Evolutionary conservation across 2,888 invertebrate species (phyloP).

Genomic region (Parthenolecanium corni): DNA sequence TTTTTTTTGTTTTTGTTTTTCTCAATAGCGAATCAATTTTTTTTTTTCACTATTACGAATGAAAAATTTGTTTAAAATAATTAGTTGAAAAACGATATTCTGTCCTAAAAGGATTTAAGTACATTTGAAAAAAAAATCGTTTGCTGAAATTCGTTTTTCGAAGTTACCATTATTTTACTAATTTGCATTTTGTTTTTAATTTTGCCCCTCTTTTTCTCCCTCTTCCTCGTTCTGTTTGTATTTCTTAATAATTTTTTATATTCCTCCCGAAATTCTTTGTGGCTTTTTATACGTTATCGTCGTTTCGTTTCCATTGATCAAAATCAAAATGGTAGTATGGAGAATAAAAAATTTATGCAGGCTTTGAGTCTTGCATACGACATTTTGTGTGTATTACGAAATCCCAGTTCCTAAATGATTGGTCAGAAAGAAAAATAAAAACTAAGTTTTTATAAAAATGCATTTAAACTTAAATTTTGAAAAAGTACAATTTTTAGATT

Average conservation of each 20-base stretch:
- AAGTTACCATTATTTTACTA: conserved; percentile 7
- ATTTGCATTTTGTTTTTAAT: background rate
- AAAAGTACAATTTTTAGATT: background rate
- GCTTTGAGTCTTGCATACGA: background rate
- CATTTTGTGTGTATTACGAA: background rate
- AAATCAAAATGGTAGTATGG: background rate
- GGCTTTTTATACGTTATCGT: background rate
- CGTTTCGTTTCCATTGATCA: background rate
- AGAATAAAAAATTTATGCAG: background rate
- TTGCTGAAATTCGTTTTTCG: background rate
- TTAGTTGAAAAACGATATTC: no score
- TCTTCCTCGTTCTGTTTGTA: no score
- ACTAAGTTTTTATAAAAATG: background rate
- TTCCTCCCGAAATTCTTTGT: no score
- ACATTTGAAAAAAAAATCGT: background rate
- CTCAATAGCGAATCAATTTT: background rate
- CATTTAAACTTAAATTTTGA: background rate
- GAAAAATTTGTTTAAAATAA: conserved; percentile 1
- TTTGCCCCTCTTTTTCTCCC: background rate
- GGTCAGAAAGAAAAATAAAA: no score
- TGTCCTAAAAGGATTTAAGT: no score
- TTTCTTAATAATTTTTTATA: background rate
- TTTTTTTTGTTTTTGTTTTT: background rate
- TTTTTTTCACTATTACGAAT: background rate
- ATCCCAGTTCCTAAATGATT: background rate